Evolutionary conservation across 2,888 invertebrate genomes (phyloP).

Genomic region (Trichogramma dendrolimi): DNA sequence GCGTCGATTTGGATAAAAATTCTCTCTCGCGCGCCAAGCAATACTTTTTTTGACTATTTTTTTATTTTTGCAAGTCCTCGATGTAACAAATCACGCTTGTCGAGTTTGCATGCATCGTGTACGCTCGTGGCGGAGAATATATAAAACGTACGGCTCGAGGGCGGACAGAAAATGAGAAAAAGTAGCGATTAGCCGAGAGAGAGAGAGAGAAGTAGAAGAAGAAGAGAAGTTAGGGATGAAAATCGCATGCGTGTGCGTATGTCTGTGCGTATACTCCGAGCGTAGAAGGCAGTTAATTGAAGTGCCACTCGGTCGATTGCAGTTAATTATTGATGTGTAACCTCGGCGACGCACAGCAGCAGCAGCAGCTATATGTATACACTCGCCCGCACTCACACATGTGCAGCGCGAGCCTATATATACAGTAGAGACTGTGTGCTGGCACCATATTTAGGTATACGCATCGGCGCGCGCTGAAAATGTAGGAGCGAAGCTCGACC

Average conservation of each 20-base stretch:
- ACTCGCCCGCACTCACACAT: neutral
- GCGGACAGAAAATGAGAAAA: neutral
- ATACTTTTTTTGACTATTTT: too few species aligned
- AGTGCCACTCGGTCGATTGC: constrained; percentile 35
- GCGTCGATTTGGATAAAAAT: too few species aligned
- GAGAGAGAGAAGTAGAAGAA: neutral
- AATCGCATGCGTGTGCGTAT: too few species aligned
- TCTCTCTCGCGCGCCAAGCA: too few species aligned
- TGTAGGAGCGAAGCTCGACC: too few species aligned
- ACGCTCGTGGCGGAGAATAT: neutral
- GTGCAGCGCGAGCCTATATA: too few species aligned
- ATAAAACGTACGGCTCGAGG: neutral
- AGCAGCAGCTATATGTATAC: neutral
- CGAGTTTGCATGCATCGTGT: neutral
- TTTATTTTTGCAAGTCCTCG: too few species aligned
- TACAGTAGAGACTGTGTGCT: too few species aligned
- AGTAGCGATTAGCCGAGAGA: neutral
- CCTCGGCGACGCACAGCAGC: constrained; percentile 21
- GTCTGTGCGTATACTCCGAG: neutral
- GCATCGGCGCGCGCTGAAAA: too few species aligned
- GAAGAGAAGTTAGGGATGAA: neutral
- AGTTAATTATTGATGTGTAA: constrained; percentile 36
- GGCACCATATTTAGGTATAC: too few species aligned
- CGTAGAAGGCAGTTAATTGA: constrained; percentile 31
- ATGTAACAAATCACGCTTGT: constrained; percentile 1